Evolutionary conservation across 2,113 vertebrate genomes (phyloP).

Genomic region (Vulpes vulpes): DNA sequence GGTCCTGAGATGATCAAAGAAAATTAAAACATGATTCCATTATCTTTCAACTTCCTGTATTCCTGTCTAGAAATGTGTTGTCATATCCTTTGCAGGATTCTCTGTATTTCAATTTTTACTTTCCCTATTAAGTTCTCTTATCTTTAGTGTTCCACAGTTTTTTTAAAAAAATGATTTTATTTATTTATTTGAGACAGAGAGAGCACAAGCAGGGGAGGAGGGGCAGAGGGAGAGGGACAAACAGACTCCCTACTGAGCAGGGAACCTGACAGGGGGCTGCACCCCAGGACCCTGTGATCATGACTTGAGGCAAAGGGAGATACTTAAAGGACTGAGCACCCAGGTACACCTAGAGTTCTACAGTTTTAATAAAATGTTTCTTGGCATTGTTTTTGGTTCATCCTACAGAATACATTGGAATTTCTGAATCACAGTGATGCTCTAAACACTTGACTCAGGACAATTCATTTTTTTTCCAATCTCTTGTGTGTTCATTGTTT

Average conservation of each 20-base stretch:
- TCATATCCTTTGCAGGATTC: background rate
- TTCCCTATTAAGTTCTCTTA: background rate
- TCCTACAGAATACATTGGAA: background rate
- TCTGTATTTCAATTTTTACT: background rate
- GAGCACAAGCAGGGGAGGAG: background rate
- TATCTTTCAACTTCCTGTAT: background rate
- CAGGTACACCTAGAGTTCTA: background rate
- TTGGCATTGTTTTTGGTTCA: background rate
- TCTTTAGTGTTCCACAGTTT: background rate
- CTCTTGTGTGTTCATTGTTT: background rate
- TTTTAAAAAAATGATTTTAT: background rate
- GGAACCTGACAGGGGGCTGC: background rate
- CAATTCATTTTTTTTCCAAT: background rate
- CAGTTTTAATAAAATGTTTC: background rate
- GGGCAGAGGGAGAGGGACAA: background rate
- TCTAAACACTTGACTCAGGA: background rate
- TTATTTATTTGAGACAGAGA: background rate
- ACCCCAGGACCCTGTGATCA: background rate
- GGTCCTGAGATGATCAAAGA: background rate
- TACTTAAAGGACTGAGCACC: background rate
- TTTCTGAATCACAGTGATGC: background rate
- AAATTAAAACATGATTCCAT: background rate
- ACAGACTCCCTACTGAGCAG: background rate
- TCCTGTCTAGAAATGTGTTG: background rate
- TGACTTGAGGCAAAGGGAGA: background rate